These are phyloP conservation scores for Cynopterus brachyotis DNA, from an alignment of 2,113 vertebrate genomes.

Conservation along the genomic window DNA sequence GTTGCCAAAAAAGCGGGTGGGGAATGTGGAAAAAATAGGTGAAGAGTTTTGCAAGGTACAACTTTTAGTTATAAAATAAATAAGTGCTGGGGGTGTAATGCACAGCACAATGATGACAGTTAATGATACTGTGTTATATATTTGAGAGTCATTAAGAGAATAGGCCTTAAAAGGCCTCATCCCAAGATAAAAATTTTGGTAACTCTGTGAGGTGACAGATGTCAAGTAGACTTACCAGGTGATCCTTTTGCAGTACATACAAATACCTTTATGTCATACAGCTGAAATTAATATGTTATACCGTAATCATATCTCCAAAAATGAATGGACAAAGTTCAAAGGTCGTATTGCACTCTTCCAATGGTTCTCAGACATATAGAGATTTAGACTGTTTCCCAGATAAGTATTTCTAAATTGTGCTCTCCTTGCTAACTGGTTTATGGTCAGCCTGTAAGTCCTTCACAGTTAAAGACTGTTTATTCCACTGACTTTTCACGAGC, in stretches of 20 bases:
- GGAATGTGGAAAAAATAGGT: neutral
- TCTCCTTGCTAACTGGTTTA: slow-evolving; percentile 32
- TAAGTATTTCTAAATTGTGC: neutral
- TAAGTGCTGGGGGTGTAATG: neutral
- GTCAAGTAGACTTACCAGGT: neutral
- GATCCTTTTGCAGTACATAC: neutral
- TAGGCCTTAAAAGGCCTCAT: neutral
- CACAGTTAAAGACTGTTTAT: neutral
- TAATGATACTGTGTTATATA: neutral
- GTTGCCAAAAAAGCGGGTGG: neutral
- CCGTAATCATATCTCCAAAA: neutral
- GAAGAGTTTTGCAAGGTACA: neutral
- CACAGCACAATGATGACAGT: neutral
- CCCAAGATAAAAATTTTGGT: neutral
- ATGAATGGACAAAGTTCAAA: neutral
- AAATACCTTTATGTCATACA: neutral
- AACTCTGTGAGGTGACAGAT: neutral
- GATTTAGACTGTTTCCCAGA: neutral
- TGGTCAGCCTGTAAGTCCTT: neutral
- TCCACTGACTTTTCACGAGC: neutral
- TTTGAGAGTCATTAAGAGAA: neutral
- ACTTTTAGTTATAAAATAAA: neutral
- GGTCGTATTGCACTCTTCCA: neutral
- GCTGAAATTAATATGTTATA: too few relatives aligned
- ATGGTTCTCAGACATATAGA: neutral